Evolutionary conservation across 2,797 vertebrate genomes (phyloP).

Genomic region (Ptychadena robeensis): DNA sequence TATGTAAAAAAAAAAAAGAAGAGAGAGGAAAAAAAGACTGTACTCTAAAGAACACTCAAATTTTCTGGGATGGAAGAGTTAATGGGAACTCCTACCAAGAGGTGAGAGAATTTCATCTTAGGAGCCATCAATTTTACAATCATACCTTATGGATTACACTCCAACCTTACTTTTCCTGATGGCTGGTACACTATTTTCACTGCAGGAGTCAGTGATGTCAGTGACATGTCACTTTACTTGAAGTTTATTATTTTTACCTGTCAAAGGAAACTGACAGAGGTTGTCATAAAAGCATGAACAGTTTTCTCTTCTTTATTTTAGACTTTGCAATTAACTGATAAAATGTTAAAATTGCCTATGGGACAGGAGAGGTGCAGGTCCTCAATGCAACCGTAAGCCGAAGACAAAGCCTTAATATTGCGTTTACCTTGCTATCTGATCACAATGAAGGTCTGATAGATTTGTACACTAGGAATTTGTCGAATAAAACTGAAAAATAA

Average conservation of each 20-base stretch:
- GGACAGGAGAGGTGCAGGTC: too few species aligned
- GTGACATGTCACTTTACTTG: not conserved
- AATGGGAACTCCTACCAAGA: not conserved
- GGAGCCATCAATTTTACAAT: not conserved
- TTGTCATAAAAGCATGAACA: not conserved
- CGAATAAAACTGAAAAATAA: too few species aligned
- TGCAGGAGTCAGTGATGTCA: constrained; percentile 2
- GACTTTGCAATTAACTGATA: too few species aligned
- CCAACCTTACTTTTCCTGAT: not conserved
- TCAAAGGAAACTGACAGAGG: not conserved
- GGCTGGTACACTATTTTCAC: not conserved
- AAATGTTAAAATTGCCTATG: too few species aligned
- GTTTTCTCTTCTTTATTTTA: not conserved
- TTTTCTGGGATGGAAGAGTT: not conserved
- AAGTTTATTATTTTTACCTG: not conserved
- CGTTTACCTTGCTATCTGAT: too few species aligned
- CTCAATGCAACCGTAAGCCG: not conserved
- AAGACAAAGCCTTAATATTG: not conserved
- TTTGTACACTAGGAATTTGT: too few species aligned
- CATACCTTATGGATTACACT: not conserved
- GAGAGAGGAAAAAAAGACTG: not conserved
- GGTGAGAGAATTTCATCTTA: not conserved
- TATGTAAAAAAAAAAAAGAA: too few species aligned
- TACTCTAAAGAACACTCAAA: not conserved
- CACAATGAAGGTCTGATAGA: too few species aligned